A percentile compares a stretch with the other conserved stretches of the same genome.
phyloP scores from a whole-genome alignment of 2,888 invertebrate genomes.

The Norana najaformis region DNA sequence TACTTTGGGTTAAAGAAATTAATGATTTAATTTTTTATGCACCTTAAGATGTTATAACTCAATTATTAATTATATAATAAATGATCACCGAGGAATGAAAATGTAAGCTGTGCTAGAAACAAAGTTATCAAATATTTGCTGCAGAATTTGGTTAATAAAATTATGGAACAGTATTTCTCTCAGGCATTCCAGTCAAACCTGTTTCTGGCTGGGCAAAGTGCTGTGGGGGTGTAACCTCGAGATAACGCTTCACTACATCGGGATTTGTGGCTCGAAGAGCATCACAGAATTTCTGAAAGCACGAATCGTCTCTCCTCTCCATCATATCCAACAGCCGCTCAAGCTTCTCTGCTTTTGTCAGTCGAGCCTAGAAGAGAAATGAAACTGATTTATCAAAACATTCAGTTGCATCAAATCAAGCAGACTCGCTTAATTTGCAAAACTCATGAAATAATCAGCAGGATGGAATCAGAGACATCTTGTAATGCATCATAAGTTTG shows the following conservation, averaged over 20 bases:
- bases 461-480: no score
- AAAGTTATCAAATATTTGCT: no score
- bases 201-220: not conserved
- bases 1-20: no score
- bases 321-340: slow-evolving; percentile 14
- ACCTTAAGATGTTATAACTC: no score
- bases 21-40: no score
- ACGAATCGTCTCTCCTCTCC: slow-evolving; percentile 14
- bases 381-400: not conserved
- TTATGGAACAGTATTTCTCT: not conserved
- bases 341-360: not conserved
- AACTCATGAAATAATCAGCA: no score
- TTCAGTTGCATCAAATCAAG: not conserved
- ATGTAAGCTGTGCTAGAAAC: not conserved
- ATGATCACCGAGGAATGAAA: no score
- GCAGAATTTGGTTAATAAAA: not conserved
- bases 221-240: not conserved
- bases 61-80: no score
- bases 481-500: no score
- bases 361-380: not conserved
- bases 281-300: slow-evolving; percentile 14
- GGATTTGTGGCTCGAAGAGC: not conserved
- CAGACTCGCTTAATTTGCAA: no score
- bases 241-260: not conserved
- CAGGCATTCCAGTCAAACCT: not conserved